phyloP scores from a whole-genome alignment of 2,113 vertebrate genomes.

The Geococcyx californianus region DNA sequence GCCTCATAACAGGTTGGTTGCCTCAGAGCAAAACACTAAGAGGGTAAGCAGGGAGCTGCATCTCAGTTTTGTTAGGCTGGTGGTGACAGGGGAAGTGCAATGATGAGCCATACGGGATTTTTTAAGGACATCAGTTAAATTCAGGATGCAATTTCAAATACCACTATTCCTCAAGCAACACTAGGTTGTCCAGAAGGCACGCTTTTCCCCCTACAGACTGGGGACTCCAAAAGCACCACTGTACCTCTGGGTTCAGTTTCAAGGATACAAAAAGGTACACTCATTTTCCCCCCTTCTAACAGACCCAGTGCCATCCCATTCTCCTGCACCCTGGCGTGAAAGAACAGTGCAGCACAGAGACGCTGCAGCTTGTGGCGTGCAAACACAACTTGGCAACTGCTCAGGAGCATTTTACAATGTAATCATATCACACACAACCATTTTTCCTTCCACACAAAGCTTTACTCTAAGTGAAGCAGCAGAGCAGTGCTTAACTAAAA shows the following conservation, averaged over 20 bases:
- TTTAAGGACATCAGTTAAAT: not conserved
- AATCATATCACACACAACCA: not conserved
- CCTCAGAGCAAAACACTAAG: not conserved
- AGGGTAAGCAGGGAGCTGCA: not conserved
- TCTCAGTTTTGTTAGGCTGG: not conserved
- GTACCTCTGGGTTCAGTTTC: not conserved
- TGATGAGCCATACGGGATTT: fast-evolving
- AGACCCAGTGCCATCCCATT: not conserved
- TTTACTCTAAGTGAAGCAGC: not conserved
- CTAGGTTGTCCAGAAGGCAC: not conserved
- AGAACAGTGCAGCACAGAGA: not conserved
- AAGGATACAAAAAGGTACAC: not conserved
- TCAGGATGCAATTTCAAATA: not conserved
- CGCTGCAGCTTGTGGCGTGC: not conserved
- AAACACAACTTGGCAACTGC: not conserved
- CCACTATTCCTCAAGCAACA: not conserved
- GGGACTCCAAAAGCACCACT: not conserved
- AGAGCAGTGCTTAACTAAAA: not conserved
- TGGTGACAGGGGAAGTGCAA: not conserved
- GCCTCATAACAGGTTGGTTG: fast-evolving
- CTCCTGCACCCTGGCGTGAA: not conserved
- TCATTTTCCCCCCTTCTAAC: not conserved
- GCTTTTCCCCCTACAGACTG: not conserved
- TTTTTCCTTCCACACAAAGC: not conserved
- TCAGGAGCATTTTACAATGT: not conserved